Percentiles rank a stretch among this genome's conserved stretches.
These are phyloP conservation scores for Drosophila repleta DNA, from an alignment of 1,140 invertebrate genomes.

Conservation along the genomic window DNA sequence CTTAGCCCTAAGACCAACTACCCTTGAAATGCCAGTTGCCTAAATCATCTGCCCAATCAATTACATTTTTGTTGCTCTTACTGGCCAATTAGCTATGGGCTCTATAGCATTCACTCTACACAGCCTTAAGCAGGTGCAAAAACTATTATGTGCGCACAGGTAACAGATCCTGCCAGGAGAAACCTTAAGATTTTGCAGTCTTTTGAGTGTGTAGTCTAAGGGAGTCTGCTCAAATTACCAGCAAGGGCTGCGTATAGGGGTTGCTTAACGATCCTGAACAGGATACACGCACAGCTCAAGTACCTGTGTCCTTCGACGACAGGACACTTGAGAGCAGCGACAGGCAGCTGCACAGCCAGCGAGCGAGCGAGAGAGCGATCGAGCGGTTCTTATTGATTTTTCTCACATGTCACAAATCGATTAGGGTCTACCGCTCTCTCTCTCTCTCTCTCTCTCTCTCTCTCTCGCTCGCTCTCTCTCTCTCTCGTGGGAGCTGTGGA, in stretches of 20 bases:
- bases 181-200: background rate
- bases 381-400: constrained; percentile 59
- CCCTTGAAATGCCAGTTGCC: too few species aligned
- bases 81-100: constrained; percentile 15
- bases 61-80: background rate
- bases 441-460: background rate
- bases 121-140: constrained; percentile 18
- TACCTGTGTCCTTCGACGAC: constrained; percentile 42
- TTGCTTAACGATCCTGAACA: constrained; percentile 36
- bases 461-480: background rate
- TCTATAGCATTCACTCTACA: background rate
- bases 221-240: constrained; percentile 61
- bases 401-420: constrained; percentile 46
- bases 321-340: constrained; percentile 20
- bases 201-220: background rate
- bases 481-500: constrained; percentile 31
- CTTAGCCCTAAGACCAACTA: too few species aligned
- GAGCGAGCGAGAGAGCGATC: too few species aligned
- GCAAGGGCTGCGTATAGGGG: constrained; percentile 1
- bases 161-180: background rate
- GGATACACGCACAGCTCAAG: constrained; percentile 42
- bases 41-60: background rate
- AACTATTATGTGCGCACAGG: background rate
- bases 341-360: constrained; percentile 44
- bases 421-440: background rate